Conservation (phyloP, 2,113 vertebrate species). For the Falcunculus frontatus region DNA sequence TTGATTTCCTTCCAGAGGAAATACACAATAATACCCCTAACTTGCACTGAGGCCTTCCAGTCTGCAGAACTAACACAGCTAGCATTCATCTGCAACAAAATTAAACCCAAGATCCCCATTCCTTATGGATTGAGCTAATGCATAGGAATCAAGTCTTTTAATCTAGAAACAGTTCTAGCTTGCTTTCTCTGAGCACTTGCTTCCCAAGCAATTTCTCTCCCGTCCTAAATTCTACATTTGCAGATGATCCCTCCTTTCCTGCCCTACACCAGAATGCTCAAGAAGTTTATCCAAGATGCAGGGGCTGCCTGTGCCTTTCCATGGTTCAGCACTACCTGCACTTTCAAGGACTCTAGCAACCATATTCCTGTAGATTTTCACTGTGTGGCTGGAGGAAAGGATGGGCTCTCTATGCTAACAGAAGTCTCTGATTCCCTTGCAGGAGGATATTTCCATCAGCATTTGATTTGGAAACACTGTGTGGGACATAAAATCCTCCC, state of each 20-base stretch:
- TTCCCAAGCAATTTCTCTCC: background rate
- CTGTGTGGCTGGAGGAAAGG: background rate
- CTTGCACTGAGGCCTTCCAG: slow-evolving; percentile 19
- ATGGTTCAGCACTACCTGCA: background rate
- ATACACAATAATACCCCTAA: slow-evolving; percentile 13
- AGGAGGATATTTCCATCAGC: background rate
- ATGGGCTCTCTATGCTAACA: background rate
- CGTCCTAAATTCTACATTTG: background rate
- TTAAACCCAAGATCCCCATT: background rate
- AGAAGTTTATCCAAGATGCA: background rate
- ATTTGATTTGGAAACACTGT: background rate
- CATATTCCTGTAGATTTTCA: background rate
- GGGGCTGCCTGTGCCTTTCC: background rate
- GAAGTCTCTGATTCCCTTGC: background rate
- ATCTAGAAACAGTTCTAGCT: background rate
- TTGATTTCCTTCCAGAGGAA: slow-evolving; percentile 62
- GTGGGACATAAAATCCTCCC: background rate
- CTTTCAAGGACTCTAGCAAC: background rate
- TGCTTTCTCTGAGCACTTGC: background rate
- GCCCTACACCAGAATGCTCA: background rate
- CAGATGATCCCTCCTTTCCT: background rate
- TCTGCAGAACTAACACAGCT: background rate
- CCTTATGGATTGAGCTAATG: background rate
- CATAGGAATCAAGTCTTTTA: background rate
- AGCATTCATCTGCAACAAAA: background rate